A percentile compares a stretch with the other conserved stretches of the same genome.
Evolutionary conservation across 1,140 invertebrate genomes (phyloP).

Genomic region (Nomia melanderi): DNA sequence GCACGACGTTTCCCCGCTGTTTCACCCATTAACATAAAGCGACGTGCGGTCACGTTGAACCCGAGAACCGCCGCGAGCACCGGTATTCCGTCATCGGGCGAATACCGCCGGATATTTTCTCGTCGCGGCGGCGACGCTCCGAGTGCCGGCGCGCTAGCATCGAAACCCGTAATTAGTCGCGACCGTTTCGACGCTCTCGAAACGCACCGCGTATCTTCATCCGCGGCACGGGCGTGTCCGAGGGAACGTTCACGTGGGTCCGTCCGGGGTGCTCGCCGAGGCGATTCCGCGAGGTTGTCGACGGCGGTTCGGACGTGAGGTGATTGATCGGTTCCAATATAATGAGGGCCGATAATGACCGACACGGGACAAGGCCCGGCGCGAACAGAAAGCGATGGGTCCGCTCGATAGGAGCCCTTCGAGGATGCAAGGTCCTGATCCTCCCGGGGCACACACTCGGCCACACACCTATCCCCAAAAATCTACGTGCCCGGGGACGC

Average conservation of each 20-base stretch:
- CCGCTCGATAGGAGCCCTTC: slow-evolving; percentile 63
- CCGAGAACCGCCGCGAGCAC: slow-evolving; percentile 28
- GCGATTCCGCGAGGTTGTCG: slow-evolving; percentile 61
- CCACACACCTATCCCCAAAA: slow-evolving; percentile 20
- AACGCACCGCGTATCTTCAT: slow-evolving; percentile 47
- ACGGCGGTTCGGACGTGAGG: slow-evolving; percentile 67
- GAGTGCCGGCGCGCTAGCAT: background rate
- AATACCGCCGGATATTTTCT: no score
- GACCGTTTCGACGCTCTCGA: slow-evolving; percentile 45
- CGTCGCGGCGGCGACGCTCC: no score
- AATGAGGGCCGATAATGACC: slow-evolving; percentile 80
- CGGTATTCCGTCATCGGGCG: slow-evolving; percentile 34
- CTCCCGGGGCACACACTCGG: slow-evolving; percentile 8
- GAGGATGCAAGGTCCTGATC: slow-evolving; percentile 55
- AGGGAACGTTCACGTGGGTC: slow-evolving; percentile 62
- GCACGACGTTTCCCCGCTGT: slow-evolving; percentile 57
- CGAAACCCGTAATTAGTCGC: slow-evolving; percentile 45
- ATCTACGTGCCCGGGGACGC: slow-evolving; percentile 28
- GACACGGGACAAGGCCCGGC: slow-evolving; percentile 72
- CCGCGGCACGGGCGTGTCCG: slow-evolving; percentile 52
- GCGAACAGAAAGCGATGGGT: slow-evolving; percentile 73
- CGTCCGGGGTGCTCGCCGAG: slow-evolving; percentile 24
- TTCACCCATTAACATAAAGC: slow-evolving; percentile 62
- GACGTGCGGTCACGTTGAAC: slow-evolving; percentile 27
- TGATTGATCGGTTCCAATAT: slow-evolving; percentile 79